Conservation (phyloP, 2,797 vertebrate genomes). For the Anas georgica region DNA sequence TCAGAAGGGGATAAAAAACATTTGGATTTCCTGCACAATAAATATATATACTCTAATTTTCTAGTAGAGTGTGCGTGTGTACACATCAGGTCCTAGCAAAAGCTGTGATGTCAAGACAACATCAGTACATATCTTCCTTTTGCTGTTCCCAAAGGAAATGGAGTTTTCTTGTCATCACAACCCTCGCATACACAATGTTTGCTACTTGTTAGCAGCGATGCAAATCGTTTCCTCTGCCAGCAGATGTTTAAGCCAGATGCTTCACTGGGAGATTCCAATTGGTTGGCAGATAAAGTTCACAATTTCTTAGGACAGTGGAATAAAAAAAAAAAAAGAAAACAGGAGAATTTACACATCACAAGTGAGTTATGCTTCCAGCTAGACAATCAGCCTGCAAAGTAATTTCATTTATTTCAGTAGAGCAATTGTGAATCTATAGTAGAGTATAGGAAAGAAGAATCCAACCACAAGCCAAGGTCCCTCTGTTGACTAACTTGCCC, state of each 20-base stretch:
- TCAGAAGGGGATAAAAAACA: not conserved
- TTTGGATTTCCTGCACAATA: not conserved
- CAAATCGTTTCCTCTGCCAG: conserved; percentile 12
- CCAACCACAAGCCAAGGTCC: not conserved
- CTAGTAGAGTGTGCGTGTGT: not conserved
- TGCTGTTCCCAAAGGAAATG: not conserved
- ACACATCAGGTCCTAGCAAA: not conserved
- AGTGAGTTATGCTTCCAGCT: not conserved
- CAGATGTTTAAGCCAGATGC: conserved; percentile 71
- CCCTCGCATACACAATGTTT: not conserved
- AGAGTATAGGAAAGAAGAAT: not conserved
- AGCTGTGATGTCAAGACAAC: not conserved
- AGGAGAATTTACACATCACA: not conserved
- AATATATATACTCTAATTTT: not conserved
- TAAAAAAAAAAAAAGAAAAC: not conserved
- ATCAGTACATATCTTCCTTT: not conserved
- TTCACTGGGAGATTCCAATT: not conserved
- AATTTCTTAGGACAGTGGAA: not conserved
- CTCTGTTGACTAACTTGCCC: not conserved
- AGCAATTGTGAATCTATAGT: not conserved
- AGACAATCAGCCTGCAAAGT: not conserved
- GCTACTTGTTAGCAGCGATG: conserved; percentile 31
- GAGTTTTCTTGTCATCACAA: conserved; percentile 7
- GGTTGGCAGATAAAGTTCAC: conserved; percentile 6
- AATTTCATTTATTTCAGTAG: not conserved